Conservation (phyloP, 1,140 invertebrate genomes). For the Druon quercuslanigerum region DNA sequence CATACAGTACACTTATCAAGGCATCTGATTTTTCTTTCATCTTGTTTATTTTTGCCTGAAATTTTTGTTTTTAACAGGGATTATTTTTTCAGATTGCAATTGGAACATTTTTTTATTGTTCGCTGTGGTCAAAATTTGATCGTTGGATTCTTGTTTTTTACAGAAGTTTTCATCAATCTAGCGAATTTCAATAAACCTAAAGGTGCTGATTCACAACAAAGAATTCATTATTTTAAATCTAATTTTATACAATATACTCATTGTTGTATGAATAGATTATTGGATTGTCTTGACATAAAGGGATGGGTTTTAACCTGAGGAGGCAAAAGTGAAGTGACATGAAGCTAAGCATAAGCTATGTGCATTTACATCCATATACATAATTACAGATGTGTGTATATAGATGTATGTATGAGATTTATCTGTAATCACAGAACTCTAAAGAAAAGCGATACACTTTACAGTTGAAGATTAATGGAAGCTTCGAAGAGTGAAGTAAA, state of each 20-base stretch:
- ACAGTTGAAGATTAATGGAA: conserved; percentile 16
- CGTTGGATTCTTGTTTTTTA: no score
- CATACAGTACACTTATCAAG: no score
- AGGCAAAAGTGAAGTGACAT: background rate
- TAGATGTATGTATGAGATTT: no score
- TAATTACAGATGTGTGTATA: background rate
- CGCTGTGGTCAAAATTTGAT: no score
- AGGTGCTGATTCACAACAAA: background rate
- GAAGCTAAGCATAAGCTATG: background rate
- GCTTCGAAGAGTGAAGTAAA: background rate
- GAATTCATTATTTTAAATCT: background rate
- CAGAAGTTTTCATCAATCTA: no score
- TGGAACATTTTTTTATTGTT: no score
- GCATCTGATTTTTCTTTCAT: no score
- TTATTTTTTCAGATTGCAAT: no score
- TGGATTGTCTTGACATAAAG: background rate
- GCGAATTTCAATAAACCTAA: background rate
- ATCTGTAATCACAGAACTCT: background rate
- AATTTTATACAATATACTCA: background rate
- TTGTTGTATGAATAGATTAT: conserved; percentile 8
- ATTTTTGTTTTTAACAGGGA: no score
- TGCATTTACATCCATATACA: background rate
- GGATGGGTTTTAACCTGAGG: background rate
- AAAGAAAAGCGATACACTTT: conserved; percentile 11
- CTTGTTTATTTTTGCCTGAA: no score